Evolutionary conservation across 1,140 invertebrate genomes (phyloP), one percentile per base, ranked within the genome.

Genomic region (Lasioglossum baleicum): DNA sequence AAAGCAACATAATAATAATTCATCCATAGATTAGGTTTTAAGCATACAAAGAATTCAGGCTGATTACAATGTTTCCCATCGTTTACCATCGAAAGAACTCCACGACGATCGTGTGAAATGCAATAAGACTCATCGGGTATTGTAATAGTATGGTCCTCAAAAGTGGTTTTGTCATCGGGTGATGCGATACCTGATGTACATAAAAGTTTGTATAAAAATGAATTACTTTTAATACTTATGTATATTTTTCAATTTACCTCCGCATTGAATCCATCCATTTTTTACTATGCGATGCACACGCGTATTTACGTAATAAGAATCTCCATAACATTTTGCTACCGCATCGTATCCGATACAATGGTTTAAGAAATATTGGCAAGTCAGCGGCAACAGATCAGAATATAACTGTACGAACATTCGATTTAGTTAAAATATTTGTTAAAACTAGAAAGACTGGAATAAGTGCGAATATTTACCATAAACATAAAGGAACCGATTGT

Each of bases 1-100:
- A 98, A 97, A 35, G 97, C 96, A 10, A 97, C 95, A 87, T 97
- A 97, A 87, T 95, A 95, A 56, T 94, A 93, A 90, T 97, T 95
- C 92, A 97, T 95, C 94, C 97, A 97, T 69, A 95, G 93, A 60
- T 95, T 95, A 2, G 96, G 94, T 81, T 95, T 95, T n/a, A 97
- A 91, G 17, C 96, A 95, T 35, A 98, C 94, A 87, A 97, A 96
- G 89, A 98, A 97, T 90, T 98, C 96, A 67, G 95, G 95, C 13
- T 95, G 95, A 90, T 97, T 97, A 68, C 93, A 95, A 84, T 96
- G 92, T n/a, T 94, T 94, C 11, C 95, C 96, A 86, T 94, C 90
- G 90, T 96, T 96, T 15, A 94, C 94, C 94, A 96, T 95, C 20
- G 95, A 95, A 40, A 96, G 75, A 56, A 95, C 93, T 88, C 92